Percentiles rank a stretch among this genome's conserved stretches.
These are phyloP conservation scores for Amiota mariae DNA, from an alignment of 2,888 invertebrate genomes.

Conservation along the genomic window DNA sequence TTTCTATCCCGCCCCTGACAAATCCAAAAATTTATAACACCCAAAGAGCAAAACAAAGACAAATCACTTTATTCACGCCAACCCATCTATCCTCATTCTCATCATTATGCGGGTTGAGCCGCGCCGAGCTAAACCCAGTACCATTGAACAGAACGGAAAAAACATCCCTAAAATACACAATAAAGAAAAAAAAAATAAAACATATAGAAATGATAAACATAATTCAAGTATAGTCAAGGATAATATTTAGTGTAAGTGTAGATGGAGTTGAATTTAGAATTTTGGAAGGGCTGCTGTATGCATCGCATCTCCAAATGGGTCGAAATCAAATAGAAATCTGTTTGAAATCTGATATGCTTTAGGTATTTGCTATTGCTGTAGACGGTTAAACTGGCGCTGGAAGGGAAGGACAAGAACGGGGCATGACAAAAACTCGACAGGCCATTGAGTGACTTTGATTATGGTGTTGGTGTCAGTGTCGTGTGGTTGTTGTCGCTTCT, in stretches of 20 bases:
- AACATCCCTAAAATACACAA: slow-evolving; percentile 27
- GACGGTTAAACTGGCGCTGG: slow-evolving; percentile 14
- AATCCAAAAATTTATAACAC: slow-evolving; percentile 62
- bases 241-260: slow-evolving; percentile 3
- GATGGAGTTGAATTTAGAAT: not conserved
- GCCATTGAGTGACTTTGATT: slow-evolving; percentile 3
- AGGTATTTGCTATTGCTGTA: not conserved
- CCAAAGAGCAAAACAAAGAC: slow-evolving; percentile 63
- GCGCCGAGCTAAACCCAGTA: too few species aligned
- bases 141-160: slow-evolving; percentile 47
- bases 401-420: not conserved
- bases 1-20: slow-evolving; percentile 30
- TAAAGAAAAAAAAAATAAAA: not conserved
- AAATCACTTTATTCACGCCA: slow-evolving; percentile 68
- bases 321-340: slow-evolving; percentile 70
- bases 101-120: slow-evolving; percentile 29
- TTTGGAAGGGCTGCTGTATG: slow-evolving; percentile 36
- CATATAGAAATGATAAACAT: slow-evolving; percentile 30
- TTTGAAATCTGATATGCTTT: slow-evolving; percentile 67
- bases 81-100: slow-evolving; percentile 29
- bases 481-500: slow-evolving; percentile 27
- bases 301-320: slow-evolving; percentile 47
- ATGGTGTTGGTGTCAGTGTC: slow-evolving; percentile 37
- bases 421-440: too few species aligned
- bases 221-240: slow-evolving; percentile 29